Evolutionary conservation across 1,140 invertebrate genomes (phyloP).

Genomic region (Agrypnia vestita): DNA sequence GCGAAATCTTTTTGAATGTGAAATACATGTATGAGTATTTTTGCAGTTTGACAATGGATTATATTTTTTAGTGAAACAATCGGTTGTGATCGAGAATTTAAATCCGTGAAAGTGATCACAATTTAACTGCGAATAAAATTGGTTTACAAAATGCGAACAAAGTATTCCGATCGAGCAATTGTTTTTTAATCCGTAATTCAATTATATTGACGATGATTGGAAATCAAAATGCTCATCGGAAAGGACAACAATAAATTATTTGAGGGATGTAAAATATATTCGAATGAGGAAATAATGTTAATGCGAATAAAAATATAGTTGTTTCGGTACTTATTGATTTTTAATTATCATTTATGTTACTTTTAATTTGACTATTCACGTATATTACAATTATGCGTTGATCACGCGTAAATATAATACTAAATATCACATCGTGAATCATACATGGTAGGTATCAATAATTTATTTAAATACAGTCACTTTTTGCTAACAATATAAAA

Average conservation of each 20-base stretch:
- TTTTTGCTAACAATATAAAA: slow-evolving; percentile 41
- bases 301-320: neutral
- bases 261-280: too few relatives aligned
- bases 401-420: slow-evolving; percentile 51
- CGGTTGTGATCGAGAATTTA: too few relatives aligned
- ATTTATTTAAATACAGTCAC: slow-evolving; percentile 59
- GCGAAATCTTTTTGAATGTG: too few relatives aligned
- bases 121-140: slow-evolving; percentile 14
- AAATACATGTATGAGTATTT: too few relatives aligned
- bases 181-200: neutral
- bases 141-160: neutral
- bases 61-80: too few relatives aligned
- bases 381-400: slow-evolving; percentile 50
- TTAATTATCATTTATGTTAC: slow-evolving; percentile 43
- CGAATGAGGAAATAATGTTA: too few relatives aligned
- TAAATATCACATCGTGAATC: slow-evolving; percentile 53
- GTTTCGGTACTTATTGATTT: slow-evolving; percentile 17
- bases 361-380: slow-evolving; percentile 48
- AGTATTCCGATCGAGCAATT: neutral
- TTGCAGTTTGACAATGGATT: too few relatives aligned
- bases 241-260: neutral
- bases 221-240: neutral
- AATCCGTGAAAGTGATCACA: slow-evolving; percentile 5
- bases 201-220: slow-evolving; percentile 9
- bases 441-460: slow-evolving; percentile 52